phyloP scores from a whole-genome alignment of 2,888 invertebrate genomes.

The Amorpha juglandis region DNA sequence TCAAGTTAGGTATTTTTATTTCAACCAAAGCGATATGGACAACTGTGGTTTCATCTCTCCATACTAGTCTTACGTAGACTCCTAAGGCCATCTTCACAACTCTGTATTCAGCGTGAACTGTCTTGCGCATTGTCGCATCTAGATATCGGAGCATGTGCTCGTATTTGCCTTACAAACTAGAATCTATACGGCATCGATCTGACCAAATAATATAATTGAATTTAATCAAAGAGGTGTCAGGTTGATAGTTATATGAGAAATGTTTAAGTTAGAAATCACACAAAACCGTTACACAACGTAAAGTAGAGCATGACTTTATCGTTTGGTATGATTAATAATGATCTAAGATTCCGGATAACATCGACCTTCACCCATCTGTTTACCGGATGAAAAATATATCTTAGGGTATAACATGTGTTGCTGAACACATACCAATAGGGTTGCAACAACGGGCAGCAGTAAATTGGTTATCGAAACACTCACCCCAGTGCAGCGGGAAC shows the following conservation, averaged over 20 bases:
- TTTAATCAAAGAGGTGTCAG: neutral
- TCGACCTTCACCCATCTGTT: too few relatives aligned
- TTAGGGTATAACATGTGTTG: too few relatives aligned
- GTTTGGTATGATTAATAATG: too few relatives aligned
- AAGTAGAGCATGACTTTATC: too few relatives aligned
- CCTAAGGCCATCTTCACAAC: constrained; percentile 1
- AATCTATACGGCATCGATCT: constrained; percentile 11
- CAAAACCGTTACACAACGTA: too few relatives aligned
- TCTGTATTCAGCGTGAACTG: neutral
- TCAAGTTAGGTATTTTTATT: neutral
- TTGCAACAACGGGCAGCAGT: too few relatives aligned
- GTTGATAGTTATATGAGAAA: neutral
- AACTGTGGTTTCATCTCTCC: neutral
- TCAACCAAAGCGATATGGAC: neutral
- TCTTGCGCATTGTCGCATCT: neutral
- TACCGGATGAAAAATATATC: too few relatives aligned
- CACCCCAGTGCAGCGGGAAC: too few relatives aligned
- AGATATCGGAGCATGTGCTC: neutral
- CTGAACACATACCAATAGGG: too few relatives aligned
- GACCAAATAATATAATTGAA: neutral
- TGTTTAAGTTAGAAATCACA: neutral
- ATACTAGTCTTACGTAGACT: neutral
- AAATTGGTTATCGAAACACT: too few relatives aligned
- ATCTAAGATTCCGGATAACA: too few relatives aligned
- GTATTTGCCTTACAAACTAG: constrained; percentile 11